Evolutionary conservation across 2,113 vertebrate genomes (phyloP), one percentile per base, ranked within the genome.

Genomic region (Gobio gobio): DNA sequence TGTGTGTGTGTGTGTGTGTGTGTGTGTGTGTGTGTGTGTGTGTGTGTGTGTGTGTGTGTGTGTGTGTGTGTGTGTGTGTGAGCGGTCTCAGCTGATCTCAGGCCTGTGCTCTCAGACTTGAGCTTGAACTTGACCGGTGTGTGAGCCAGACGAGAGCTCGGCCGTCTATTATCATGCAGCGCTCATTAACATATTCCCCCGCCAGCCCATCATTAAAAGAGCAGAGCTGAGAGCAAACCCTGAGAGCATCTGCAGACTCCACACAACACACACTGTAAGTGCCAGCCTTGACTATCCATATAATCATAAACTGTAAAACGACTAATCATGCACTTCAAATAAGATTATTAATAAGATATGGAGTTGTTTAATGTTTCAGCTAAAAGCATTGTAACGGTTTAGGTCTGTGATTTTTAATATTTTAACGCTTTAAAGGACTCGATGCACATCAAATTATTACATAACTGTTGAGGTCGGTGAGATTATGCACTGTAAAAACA

Each of bases 61-160:
- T 10, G 64, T 68, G 20, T 10, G 64, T 68, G 20, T n/a, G n/a
- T n/a, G 64, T 68, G 18, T 54, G 18, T 10, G 64, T 68, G 20
- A 4, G 63, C 14, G 0, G 26, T 33, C 45, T 47, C 45, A 47
- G 49, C 47, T 49, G 61, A 64, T 36, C 36, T 36, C 36, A 5
- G 6, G 40, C 40, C 40, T 29, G 29, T 29, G 29, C 29, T 29
- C 29, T 40, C 87, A 85, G 91, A 90, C 90, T 92, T 94, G 93
- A 94, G 93, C 93, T 94, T 95, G 94, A 95, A 95, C 94, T 95
- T 95, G 94, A 95, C 92, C 93, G 92, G 92, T 93, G 92, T 94
- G 94, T 93, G 94, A 95, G 91, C 87, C 88, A 61, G 90, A 87
- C 91, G 90, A 76, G 78, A 83, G 89, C 87, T 82, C 91, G 90